phyloP scores from a whole-genome alignment of 2,888 invertebrate genomes.

The Stenodema calcarata region DNA sequence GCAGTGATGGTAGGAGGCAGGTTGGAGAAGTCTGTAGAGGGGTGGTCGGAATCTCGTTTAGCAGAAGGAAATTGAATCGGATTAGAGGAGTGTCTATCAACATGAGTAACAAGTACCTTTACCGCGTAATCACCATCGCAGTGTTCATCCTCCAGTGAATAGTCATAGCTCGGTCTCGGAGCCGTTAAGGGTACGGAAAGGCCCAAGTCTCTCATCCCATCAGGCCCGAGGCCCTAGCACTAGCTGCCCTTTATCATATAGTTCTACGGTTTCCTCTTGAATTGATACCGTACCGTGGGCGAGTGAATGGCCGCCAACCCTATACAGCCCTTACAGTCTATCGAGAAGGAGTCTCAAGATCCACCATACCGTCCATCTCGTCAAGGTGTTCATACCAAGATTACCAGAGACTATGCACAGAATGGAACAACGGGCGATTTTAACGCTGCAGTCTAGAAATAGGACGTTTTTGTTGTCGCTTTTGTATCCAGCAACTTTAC shows the following conservation, averaged over 20 bases:
- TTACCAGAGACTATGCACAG: too few species aligned
- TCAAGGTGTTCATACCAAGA: not conserved
- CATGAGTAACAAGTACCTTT: conserved; percentile 44
- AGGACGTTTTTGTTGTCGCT: too few species aligned
- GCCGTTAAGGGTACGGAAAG: not conserved
- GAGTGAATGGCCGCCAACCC: not conserved
- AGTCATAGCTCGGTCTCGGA: not conserved
- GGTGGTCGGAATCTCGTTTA: conserved; percentile 39
- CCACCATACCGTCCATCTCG: not conserved
- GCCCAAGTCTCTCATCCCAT: not conserved
- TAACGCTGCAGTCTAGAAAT: too few species aligned
- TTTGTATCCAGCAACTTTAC: too few species aligned
- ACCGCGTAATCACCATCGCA: conserved; percentile 32
- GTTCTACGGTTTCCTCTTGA: not conserved
- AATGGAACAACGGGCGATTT: too few species aligned
- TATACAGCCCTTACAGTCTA: not conserved
- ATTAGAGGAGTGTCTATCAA: conserved; percentile 48
- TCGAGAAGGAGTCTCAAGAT: not conserved
- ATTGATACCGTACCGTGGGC: not conserved
- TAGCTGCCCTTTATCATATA: not conserved
- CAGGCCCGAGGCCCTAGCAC: not conserved
- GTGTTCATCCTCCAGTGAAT: not conserved
- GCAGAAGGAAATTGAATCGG: conserved; percentile 49
- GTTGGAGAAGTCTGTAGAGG: not conserved
- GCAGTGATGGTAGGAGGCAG: not conserved